Percentiles rank a stretch among this genome's conserved stretches.
phyloP scores from a whole-genome alignment of 2,797 vertebrate genomes.

The Podarcis lilfordi region DNA sequence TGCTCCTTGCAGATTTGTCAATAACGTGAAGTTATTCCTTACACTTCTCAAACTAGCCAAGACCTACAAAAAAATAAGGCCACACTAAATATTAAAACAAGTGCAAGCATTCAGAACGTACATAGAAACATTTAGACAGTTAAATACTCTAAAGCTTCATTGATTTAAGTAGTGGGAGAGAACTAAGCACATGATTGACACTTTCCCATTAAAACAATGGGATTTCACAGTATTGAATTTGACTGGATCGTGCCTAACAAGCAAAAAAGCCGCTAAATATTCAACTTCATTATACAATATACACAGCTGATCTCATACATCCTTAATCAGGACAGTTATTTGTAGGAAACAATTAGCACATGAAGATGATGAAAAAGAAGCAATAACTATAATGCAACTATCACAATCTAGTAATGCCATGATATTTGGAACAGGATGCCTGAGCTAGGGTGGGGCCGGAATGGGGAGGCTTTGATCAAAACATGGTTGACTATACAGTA shows the following conservation, averaged over 20 bases:
- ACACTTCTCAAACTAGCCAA: constrained; percentile 93
- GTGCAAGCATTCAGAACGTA: neutral
- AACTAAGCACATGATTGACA: neutral
- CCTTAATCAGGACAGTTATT: too few species aligned
- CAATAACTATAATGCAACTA: neutral
- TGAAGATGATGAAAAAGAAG: neutral
- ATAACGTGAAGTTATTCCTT: constrained; percentile 92
- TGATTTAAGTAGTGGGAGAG: neutral
- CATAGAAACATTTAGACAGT: neutral
- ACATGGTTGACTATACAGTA: neutral
- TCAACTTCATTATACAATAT: neutral
- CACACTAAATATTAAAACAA: neutral
- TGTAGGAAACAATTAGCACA: neutral
- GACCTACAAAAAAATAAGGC: constrained; percentile 78
- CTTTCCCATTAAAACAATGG: neutral
- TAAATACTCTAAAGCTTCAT: neutral
- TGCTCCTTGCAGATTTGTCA: constrained; percentile 91
- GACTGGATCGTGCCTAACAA: neutral
- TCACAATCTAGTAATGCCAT: neutral
- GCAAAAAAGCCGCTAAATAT: neutral
- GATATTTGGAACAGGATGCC: neutral
- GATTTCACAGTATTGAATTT: neutral
- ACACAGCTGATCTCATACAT: neutral
- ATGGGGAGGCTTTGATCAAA: neutral
- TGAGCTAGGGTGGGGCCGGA: neutral